A percentile compares a stretch with the other conserved stretches of the same genome.
Conservation (phyloP, 2,888 invertebrate species). For the Hoplodrina blanda region DNA sequence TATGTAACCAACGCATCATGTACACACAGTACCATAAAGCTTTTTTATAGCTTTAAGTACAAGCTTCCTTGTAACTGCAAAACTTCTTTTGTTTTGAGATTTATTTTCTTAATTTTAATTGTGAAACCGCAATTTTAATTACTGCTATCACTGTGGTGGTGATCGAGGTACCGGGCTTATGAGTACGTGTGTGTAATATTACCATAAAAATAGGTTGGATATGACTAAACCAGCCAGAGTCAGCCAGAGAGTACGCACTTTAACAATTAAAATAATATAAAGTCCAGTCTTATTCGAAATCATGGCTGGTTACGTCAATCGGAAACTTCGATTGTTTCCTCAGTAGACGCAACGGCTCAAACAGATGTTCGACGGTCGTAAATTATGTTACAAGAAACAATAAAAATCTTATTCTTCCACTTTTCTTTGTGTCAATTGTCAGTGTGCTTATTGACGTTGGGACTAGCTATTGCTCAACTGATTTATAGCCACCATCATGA, state of each 20-base stretch:
- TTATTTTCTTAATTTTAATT: slow-evolving; percentile 3
- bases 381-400: slow-evolving; percentile 69
- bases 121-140: background rate
- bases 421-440: slow-evolving; percentile 68
- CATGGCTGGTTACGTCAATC: slow-evolving; percentile 27
- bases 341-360: slow-evolving; percentile 57
- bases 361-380: slow-evolving; percentile 69
- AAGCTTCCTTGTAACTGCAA: slow-evolving; percentile 52
- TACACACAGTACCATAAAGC: slow-evolving; percentile 74
- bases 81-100: slow-evolving; percentile 17
- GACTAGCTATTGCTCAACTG: slow-evolving; percentile 79
- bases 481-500: slow-evolving; percentile 81
- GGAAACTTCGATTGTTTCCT: slow-evolving; percentile 36
- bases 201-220: no score
- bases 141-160: no score
- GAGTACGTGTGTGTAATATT: no score
- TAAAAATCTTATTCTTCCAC: slow-evolving; percentile 61
- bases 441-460: slow-evolving; percentile 73
- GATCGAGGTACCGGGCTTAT: no score
- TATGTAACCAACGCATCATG: slow-evolving; percentile 76
- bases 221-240: no score
- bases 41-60: slow-evolving; percentile 59
- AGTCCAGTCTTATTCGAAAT: slow-evolving; percentile 25
- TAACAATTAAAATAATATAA: background rate
- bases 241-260: background rate